A percentile compares a stretch with the other conserved stretches of the same genome.
Evolutionary conservation across 1,140 invertebrate species (phyloP).

Genomic region (Lepidurus couesii): DNA sequence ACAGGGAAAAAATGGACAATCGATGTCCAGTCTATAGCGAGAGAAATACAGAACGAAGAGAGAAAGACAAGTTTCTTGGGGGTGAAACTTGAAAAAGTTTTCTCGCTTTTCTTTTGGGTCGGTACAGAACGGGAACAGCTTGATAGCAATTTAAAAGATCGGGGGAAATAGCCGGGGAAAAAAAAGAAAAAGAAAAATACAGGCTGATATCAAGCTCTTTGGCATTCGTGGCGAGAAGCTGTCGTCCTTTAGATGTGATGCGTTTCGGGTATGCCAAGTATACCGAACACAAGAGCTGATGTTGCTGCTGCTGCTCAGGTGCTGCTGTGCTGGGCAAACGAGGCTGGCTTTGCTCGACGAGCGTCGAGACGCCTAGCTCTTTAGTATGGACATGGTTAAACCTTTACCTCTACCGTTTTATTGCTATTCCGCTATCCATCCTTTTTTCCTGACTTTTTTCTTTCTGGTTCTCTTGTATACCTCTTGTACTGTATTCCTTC

Average conservation of each 20-base stretch:
- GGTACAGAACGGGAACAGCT: neutral
- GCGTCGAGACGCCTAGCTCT: neutral
- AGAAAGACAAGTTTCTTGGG: neutral
- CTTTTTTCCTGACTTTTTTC: neutral
- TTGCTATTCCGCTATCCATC: neutral
- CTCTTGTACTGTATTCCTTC: neutral
- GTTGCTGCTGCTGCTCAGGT: neutral
- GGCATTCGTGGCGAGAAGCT: constrained; percentile 7
- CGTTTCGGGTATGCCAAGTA: constrained; percentile 8
- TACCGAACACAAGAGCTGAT: neutral
- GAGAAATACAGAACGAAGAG: neutral
- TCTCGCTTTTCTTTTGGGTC: neutral
- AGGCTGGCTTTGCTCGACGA: neutral
- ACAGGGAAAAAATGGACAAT: constrained; percentile 14
- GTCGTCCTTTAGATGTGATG: constrained; percentile 2
- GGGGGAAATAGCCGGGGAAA: neutral
- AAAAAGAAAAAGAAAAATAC: constrained; percentile 3
- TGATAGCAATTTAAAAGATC: constrained; percentile 15
- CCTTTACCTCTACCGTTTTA: neutral
- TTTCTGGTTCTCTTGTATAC: neutral
- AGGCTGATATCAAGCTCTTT: neutral
- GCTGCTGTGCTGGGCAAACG: constrained; percentile 6
- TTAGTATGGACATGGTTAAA: constrained; percentile 19
- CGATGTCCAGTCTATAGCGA: neutral
- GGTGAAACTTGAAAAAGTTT: neutral